Evolutionary conservation across 2,888 invertebrate genomes (phyloP).

Genomic region (Coelopa pilipes): DNA sequence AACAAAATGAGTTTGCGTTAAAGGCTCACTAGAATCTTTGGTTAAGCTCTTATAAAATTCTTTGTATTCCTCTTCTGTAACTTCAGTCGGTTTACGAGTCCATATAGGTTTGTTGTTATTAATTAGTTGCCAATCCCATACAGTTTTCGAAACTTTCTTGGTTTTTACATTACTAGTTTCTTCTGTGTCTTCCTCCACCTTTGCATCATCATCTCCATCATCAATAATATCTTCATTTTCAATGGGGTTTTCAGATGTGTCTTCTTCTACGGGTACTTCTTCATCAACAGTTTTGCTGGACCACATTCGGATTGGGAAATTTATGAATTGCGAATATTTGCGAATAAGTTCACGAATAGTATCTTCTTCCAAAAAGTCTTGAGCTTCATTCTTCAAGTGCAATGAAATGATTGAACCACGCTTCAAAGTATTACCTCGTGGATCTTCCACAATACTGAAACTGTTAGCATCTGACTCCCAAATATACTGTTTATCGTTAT

Average conservation of each 20-base stretch:
- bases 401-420: conserved; percentile 89
- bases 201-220: conserved; percentile 65
- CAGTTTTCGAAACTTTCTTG: conserved; percentile 91
- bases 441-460: conserved; percentile 92
- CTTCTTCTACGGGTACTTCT: conserved; percentile 75
- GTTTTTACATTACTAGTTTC: conserved; percentile 80
- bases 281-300: conserved; percentile 79
- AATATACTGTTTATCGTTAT: conserved; percentile 92
- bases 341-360: conserved; percentile 90
- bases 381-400: conserved; percentile 95
- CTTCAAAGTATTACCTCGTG: conserved; percentile 89
- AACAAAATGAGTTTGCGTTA: conserved; percentile 89
- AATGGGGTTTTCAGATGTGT: conserved; percentile 69
- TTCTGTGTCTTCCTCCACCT: conserved; percentile 74
- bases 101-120: conserved; percentile 99
- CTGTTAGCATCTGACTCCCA: conserved; percentile 97
- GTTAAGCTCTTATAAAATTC: conserved; percentile 96
- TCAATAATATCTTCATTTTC: conserved; percentile 71
- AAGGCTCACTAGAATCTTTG: conserved; percentile 85
- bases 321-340: conserved; percentile 99
- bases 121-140: conserved; percentile 97
- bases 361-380: conserved; percentile 93
- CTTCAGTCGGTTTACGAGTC: conserved; percentile 91
- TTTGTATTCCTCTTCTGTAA: conserved; percentile 88
- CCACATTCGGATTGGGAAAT: conserved; percentile 98